Base-by-base conservation (phyloP, 2,797 vertebrate species). In the Salmo trutta region DNA sequence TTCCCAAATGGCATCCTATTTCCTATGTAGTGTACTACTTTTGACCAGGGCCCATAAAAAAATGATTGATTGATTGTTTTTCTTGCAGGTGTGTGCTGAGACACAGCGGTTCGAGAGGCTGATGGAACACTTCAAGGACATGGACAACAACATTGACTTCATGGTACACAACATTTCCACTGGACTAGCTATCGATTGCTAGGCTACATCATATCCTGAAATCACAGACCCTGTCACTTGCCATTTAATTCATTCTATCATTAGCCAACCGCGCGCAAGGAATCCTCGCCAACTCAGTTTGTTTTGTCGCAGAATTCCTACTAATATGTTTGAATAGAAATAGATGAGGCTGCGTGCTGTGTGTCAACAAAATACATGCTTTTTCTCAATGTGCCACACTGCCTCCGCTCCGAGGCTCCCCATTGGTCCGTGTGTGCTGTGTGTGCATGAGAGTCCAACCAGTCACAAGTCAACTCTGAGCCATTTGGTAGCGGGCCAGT, bases 101-200 rank as follows among this genome's bases (percentile, higher is more conserved):
- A 87, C 93, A 4, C 97, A 98, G 81, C 94, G 98, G 67, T 99
- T 99, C 36, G 98, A 99, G 93, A 97, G 94, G 89, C 94, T 99
- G 73, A 99, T 99, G 98, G 98, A 99, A 75, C 97, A 98, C 82
- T 99, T 99, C 93, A 96, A 96, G 86, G 97, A 97, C 0, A 97
- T 99, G 86, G 98, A 99, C 91, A 97, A 96, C 92, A 99, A 97
- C 92, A 98, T 99, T 0, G 98, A 99, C 93, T 99, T 99, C 87
- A 98, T 99, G 98, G 98, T 98, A 90, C 24, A 8, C 17, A 5
- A 24, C 71, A 4, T 4, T 31, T 67, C 0, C 71, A 47, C 36
- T 59, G 41, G 74, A 84, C 87, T 77, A 69, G 80, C 53, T 81
- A 81, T 83, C 77, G 75, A 88, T 85, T 19, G 64, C 53, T 4